Evolutionary conservation across 2,888 invertebrate genomes (phyloP), one percentile per base, ranked within the genome.

Genomic region (Diarsia rubi): DNA sequence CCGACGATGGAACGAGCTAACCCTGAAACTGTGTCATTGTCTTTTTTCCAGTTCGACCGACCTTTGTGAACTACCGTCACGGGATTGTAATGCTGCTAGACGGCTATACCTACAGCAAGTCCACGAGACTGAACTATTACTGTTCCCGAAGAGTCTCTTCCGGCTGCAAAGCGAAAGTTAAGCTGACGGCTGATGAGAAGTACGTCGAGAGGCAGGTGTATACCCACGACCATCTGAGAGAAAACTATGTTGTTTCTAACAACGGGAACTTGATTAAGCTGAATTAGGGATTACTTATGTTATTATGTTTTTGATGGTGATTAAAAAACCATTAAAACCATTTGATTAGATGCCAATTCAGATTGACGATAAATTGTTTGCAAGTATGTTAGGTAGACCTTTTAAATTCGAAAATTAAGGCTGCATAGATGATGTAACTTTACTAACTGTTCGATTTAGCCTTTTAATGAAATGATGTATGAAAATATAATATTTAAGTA

Each of bases 21-120:
- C n/a, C n/a, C n/a, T 19, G 65, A 21, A 49, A 6, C 31, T 60
- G 16, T 19, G 0, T 21, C 11, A 24, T 47, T 6, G 3, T 27
- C 12, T 49, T 69, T 42, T n/a, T 54, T 78, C 3, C 73, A 82
- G 82, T 82, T 19, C 62, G 73, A 31, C 83, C 84, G 65, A 76
- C 67, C 37, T 85, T 83, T 44, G 78, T 85, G 16, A 78, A 81
- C 59, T 77, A 83, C 60, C 64, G 84, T n/a, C 81, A 86, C 37
- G 87, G 88, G 9, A 59, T 82, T 37, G 78, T 89, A 6, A 73
- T 90, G 68, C 74, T 90, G 5, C 69, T 81, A 19, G 81, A 90
- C 44, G 88, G 89, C 2, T 90, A 71, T 52, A 90, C 89, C 1
- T 91, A 88, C 69, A 89, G 81, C 66, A 84, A 79, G 37, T 84